Percentiles rank a stretch among this genome's conserved stretches.
Evolutionary conservation across 2,888 invertebrate species (phyloP).

Genomic region (Sturmia bella): DNA sequence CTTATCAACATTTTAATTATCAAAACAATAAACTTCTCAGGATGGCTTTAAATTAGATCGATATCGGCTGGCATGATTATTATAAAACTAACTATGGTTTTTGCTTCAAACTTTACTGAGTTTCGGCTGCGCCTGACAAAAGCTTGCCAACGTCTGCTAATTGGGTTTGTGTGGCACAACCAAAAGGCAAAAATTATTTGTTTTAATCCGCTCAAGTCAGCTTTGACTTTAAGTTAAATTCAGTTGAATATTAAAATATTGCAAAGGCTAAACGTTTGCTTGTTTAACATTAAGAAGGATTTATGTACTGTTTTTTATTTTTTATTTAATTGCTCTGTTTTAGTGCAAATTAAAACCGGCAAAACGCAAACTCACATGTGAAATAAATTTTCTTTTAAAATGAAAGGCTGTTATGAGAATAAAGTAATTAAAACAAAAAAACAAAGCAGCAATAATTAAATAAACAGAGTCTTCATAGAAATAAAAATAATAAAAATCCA

Average conservation of each 20-base stretch:
- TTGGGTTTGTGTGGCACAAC: too few species aligned
- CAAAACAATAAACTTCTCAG: too few species aligned
- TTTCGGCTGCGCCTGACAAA: too few species aligned
- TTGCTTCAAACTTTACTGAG: too few species aligned
- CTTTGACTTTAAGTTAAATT: background rate
- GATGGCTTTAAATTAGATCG: too few species aligned
- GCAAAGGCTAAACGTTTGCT: background rate
- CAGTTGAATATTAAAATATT: background rate
- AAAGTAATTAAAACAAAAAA: slow-evolving; percentile 27
- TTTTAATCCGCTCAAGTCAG: too few species aligned
- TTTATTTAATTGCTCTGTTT: background rate
- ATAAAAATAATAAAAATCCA: background rate
- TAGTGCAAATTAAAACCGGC: background rate
- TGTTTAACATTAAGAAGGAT: slow-evolving; percentile 23
- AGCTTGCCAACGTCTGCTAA: too few species aligned
- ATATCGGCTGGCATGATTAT: too few species aligned
- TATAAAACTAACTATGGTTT: too few species aligned
- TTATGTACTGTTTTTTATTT: slow-evolving; percentile 9
- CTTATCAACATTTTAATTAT: too few species aligned
- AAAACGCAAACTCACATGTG: background rate
- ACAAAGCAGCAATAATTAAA: slow-evolving; percentile 30
- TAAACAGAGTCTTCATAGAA: background rate
- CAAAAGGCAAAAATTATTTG: too few species aligned
- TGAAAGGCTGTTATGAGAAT: background rate
- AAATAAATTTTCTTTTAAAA: background rate